Evolutionary conservation across 2,888 invertebrate genomes (phyloP), one percentile per base, ranked within the genome.

Genomic region (Gastracanthus pulcherrimus): DNA sequence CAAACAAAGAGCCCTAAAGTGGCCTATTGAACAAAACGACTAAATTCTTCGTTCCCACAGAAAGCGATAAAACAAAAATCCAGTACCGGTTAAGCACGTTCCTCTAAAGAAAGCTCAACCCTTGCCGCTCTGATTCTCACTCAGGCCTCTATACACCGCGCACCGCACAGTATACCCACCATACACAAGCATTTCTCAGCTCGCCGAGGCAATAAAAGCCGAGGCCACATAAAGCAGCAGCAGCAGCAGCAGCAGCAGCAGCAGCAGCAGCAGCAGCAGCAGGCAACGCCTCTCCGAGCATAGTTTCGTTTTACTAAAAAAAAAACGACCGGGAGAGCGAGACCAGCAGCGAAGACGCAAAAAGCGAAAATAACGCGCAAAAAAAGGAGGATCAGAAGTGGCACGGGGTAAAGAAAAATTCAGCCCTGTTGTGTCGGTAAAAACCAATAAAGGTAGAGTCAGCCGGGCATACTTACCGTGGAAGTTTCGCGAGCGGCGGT

Each of bases 361-460:
- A 76, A 83, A 70, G 76, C 29, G n/a, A 23, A 62, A 58, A 74
- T 80, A 69, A n/a, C n/a, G n/a, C n/a, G n/a, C n/a, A n/a, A n/a
- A n/a, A n/a, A 55, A 31, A 11, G 29, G 34, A 26, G 55, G 55
- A 29, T n/a, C 29, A 69, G 48, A 51, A n/a, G n/a, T n/a, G n/a
- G n/a, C n/a, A n/a, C n/a, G n/a, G n/a, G n/a, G n/a, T n/a, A 87
- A 87, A 87, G 87, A 89, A 90, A 88, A 88, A 88, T 88, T 89
- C 87, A 87, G 2, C 36, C 19, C 48, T 87, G 87, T 87, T 88
- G 87, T 86, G 88, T 87, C 87, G 86, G 87, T 88, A 88, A 90
- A 90, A 90, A 90, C 90, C 89, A 89, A 90, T 90, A 90, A 90
- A 89, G 88, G 88, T 87, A 85, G 84, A 86, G 86, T 13, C 41